phyloP scores from a whole-genome alignment of 2,888 invertebrate genomes.

The Drosophila picticornis region DNA sequence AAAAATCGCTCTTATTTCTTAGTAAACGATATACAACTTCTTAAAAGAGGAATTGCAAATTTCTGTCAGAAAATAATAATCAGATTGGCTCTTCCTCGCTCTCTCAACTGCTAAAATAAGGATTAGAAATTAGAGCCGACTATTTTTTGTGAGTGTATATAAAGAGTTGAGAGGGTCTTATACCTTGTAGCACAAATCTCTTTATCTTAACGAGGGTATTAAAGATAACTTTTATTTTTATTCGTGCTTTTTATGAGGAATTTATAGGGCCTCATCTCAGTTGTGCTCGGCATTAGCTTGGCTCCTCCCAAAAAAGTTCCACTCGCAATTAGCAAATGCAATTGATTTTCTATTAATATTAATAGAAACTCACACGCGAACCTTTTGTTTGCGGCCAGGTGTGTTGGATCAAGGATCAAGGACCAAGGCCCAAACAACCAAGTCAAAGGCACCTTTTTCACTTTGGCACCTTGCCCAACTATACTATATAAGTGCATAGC shows the following conservation, averaged over 20 bases:
- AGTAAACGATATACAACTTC: not conserved
- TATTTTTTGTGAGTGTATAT: not conserved
- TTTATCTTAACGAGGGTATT: not conserved
- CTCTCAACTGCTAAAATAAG: not conserved
- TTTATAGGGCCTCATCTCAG: constrained; percentile 2
- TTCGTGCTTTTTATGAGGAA: constrained; percentile 1
- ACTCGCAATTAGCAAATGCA: constrained; percentile 7
- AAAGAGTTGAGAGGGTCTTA: not conserved
- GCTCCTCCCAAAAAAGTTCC: not conserved
- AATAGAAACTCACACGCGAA: constrained; percentile 58
- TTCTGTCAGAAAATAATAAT: not conserved
- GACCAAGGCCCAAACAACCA: not conserved
- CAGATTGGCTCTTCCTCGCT: not conserved
- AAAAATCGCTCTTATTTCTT: not conserved
- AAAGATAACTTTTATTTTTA: not conserved
- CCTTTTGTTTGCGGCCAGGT: constrained; percentile 55
- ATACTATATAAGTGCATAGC: constrained; percentile 20
- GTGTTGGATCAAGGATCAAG: constrained; percentile 53
- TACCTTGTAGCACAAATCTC: not conserved
- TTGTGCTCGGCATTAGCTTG: not conserved
- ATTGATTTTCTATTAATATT: constrained; percentile 78
- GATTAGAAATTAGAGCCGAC: not conserved
- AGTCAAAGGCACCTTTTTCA: constrained; percentile 5
- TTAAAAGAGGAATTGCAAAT: not conserved
- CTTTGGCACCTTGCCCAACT: constrained; percentile 41